Evolutionary conservation across 2,113 vertebrate species (phyloP), one percentile per base, ranked within the genome.

Genomic region (Heteronetta atricapilla): DNA sequence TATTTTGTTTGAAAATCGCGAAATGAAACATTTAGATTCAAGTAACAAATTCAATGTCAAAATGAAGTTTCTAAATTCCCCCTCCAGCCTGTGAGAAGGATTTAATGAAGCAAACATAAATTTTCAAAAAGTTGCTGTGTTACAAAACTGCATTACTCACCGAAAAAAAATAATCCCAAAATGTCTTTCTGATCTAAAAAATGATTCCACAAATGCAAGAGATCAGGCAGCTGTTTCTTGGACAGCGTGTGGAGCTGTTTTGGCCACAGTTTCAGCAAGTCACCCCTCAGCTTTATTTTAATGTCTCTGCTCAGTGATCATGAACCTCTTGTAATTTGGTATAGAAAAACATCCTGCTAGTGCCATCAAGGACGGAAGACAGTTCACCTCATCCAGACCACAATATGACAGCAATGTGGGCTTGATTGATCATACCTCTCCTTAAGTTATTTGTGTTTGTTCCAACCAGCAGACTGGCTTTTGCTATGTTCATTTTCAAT

Each of bases 71-170:
- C 10, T 1, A 72, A 78, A 46, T 89, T 88, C 77, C 73, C 73
- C 66, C 53, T 95, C 44, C 44, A 82, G 89, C 64, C 77, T 72
- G 77, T 60, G 38, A 84, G 55, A 88, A 76, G 17, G 42, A 88
- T 56, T 72, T 42, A 88, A 56, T 29, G 56, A 95, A 72, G 44
- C 62, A 95, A 86, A 90, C 55, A 90, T 22, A 93, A 92, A 84
- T 29, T 60, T 64, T 38, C 44, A 75, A 77, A 73, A 75, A 64
- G 29, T 60, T 64, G 26, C 60, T 86, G 56, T 72, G 48, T 82
- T 93, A 79, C 83, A 84, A 87, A 90, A 82, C 76, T 89, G 56
- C 69, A 89, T 93, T 93, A 81, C 83, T 79, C 90, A 76, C 77
- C 84, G 69, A 74, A 96, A 92, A 29, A 87, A 89, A 84, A 84